Evolutionary conservation across 2,113 vertebrate genomes (phyloP), one percentile per base, ranked within the genome.

Genomic region (Ploceus nigricollis): DNA sequence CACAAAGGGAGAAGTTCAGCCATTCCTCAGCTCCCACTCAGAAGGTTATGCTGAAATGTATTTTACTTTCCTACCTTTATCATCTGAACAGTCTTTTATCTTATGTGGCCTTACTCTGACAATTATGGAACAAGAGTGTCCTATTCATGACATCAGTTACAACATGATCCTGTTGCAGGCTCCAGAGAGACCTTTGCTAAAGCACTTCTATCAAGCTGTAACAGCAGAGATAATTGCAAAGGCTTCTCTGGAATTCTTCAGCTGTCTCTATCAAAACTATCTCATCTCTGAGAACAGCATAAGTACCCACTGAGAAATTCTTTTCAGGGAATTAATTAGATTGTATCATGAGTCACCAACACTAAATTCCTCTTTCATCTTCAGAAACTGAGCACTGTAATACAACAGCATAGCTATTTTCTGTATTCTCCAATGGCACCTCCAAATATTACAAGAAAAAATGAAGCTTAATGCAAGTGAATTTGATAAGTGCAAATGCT

Each of bases 241-340:
- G 53, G 45, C 23, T 82, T 56, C 66, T 89, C 82, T 61, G 51
- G 54, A 81, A 93, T 73, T 90, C 69, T 84, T 96, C 58, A 68
- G 58, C 35, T 79, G 35, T 21, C 54, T 79, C 73, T 93, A 44
- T 63, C 64, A 82, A 92, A 93, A 90, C 56, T 76, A 91, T 31
- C 60, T 75, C 44, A 82, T 82, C 81, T 69, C 78, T 80, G 63
- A 78, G 78, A 95, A 87, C 48, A 48, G 84, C 33, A 7, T 56
- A 94, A 92, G 65, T 91, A 84, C 39, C 78, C 45, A 31, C 28
- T 48, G 71, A 90, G 40, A 91, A 90, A 75, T 71, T 64, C 28
- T 94, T 94, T 84, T 93, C 91, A 89, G 60, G 63, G 70, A 96
- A 95, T 91, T 87, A 92, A 94, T 87, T 93, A 93, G 88, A 93